Evolutionary conservation across 2,797 vertebrate species (phyloP).

Genomic region (Xiphorhynchus erythropygius): DNA sequence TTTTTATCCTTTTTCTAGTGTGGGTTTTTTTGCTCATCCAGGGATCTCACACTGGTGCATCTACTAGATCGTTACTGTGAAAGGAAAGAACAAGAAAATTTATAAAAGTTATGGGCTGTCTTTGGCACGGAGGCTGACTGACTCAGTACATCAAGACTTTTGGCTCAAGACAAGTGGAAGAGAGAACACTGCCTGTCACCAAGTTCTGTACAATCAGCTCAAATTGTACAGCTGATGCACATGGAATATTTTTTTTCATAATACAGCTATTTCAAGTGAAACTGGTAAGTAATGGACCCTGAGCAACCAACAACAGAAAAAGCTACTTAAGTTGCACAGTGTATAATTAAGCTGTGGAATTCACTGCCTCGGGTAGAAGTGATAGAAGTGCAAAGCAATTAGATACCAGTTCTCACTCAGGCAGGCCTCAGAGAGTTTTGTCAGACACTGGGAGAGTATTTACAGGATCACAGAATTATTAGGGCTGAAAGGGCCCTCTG

Average conservation of each 20-base stretch:
- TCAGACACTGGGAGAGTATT: neutral
- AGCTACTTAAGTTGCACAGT: neutral
- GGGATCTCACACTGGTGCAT: neutral
- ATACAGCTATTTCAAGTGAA: neutral
- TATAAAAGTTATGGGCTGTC: neutral
- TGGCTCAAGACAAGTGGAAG: neutral
- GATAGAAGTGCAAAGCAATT: neutral
- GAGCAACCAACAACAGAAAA: neutral
- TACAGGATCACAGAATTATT: neutral
- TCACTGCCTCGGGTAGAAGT: neutral
- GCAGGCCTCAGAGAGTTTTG: neutral
- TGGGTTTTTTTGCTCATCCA: neutral
- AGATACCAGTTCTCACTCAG: neutral
- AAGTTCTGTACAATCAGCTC: neutral
- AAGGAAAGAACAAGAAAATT: neutral
- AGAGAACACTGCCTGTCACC: neutral
- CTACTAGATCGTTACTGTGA: neutral
- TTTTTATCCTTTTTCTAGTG: neutral
- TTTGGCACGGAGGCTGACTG: neutral
- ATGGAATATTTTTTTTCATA: neutral
- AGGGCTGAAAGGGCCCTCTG: neutral
- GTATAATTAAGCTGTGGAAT: neutral
- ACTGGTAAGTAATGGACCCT: neutral
- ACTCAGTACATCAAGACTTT: neutral
- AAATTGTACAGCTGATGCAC: neutral